Evolutionary conservation across 2,888 invertebrate species (phyloP).

Genomic region (Exephanes ischioxanthus): DNA sequence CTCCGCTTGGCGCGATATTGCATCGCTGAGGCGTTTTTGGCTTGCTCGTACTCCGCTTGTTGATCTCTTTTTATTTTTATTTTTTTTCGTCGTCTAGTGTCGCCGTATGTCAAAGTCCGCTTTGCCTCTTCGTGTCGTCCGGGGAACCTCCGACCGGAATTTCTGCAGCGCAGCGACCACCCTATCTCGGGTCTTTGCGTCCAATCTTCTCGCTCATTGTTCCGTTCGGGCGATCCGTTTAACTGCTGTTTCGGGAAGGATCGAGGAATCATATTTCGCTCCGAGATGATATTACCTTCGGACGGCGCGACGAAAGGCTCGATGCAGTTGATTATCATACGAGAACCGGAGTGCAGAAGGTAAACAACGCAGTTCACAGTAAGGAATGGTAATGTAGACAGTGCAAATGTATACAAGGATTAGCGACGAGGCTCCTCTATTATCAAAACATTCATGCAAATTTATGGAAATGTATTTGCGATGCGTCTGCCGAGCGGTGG

Average conservation of each 20-base stretch:
- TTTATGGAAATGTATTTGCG: constrained; percentile 83
- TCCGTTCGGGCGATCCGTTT: constrained; percentile 43
- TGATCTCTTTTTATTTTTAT: constrained; percentile 33
- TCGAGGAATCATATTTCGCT: constrained; percentile 23
- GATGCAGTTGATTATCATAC: constrained; percentile 34
- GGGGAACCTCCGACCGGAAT: background rate
- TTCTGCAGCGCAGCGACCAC: background rate
- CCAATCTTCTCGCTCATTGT: constrained; percentile 36
- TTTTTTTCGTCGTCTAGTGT: constrained; percentile 38
- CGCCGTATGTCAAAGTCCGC: constrained; percentile 60
- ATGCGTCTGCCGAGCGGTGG: constrained; percentile 76
- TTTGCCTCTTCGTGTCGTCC: constrained; percentile 59
- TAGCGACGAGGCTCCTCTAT: constrained; percentile 74
- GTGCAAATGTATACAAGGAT: constrained; percentile 52
- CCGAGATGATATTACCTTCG: background rate
- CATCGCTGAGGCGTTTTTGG: constrained; percentile 72
- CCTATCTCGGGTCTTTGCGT: constrained; percentile 19
- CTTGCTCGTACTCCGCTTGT: constrained; percentile 55
- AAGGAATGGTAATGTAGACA: constrained; percentile 47
- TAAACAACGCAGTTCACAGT: constrained; percentile 36
- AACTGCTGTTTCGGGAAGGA: background rate
- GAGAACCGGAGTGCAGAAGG: constrained; percentile 13
- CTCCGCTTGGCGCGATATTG: constrained; percentile 75
- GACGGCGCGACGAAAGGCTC: background rate
- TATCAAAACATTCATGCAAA: constrained; percentile 84